Evolutionary conservation across 2,888 invertebrate genomes (phyloP).

Genomic region (Synanthedon vespiformis): DNA sequence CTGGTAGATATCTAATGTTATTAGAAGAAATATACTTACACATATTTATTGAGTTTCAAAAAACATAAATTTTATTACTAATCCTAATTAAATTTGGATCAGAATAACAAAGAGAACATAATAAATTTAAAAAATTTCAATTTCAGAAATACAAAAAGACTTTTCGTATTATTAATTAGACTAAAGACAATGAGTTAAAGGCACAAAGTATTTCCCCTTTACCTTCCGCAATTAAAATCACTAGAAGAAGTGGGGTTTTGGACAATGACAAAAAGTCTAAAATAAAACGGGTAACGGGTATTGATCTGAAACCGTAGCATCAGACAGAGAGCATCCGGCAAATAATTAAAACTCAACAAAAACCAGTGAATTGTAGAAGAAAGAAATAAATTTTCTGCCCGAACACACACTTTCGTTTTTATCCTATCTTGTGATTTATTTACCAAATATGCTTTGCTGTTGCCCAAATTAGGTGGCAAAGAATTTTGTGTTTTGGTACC

Average conservation of each 20-base stretch:
- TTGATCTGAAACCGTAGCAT: slow-evolving; percentile 39
- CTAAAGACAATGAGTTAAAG: too few relatives aligned
- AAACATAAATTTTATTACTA: too few relatives aligned
- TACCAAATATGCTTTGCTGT: slow-evolving; percentile 21
- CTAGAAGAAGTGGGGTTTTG: not conserved
- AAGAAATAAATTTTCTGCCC: slow-evolving; percentile 57
- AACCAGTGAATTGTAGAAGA: slow-evolving; percentile 49
- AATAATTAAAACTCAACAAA: slow-evolving; percentile 63
- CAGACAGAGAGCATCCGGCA: slow-evolving; percentile 45
- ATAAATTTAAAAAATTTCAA: too few relatives aligned
- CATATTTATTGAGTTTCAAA: too few relatives aligned
- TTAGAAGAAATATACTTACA: too few relatives aligned
- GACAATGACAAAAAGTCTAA: slow-evolving; percentile 18
- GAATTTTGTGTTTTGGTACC: not conserved
- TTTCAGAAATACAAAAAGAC: too few relatives aligned
- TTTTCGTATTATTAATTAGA: too few relatives aligned
- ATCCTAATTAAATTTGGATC: too few relatives aligned
- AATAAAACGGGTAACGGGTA: slow-evolving; percentile 27
- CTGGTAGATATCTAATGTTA: too few relatives aligned
- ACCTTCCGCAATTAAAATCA: not conserved
- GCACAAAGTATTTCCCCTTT: too few relatives aligned
- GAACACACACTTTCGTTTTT: slow-evolving; percentile 56
- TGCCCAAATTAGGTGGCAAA: slow-evolving; percentile 10
- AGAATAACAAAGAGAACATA: too few relatives aligned
- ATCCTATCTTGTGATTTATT: slow-evolving; percentile 51